These are phyloP conservation scores for Varanus salvator DNA, from an alignment of 2,113 vertebrate genomes.

Conservation along the genomic window DNA sequence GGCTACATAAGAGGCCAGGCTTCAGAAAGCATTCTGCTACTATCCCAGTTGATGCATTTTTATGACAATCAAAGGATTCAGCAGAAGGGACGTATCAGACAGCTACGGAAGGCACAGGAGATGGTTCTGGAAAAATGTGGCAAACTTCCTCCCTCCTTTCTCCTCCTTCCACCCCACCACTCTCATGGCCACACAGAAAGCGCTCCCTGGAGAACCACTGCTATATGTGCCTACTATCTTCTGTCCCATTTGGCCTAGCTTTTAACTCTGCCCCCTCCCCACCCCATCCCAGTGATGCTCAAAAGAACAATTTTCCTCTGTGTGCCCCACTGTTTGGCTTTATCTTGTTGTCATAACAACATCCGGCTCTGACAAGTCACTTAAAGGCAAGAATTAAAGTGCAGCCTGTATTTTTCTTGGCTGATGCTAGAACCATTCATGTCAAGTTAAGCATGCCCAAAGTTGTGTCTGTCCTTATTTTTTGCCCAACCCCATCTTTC, in stretches of 20 bases:
- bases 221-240: neutral
- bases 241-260: neutral
- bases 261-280: neutral
- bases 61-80: neutral
- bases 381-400: neutral
- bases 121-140: neutral
- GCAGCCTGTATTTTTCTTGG: neutral
- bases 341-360: neutral
- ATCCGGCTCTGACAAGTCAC: neutral
- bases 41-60: neutral
- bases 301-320: neutral
- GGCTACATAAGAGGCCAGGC: neutral
- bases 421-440: neutral
- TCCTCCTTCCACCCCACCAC: neutral
- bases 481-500: neutral
- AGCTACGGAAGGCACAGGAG: neutral
- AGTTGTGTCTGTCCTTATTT: neutral
- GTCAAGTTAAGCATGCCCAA: neutral
- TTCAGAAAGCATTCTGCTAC: neutral
- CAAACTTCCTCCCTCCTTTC: neutral
- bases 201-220: too few relatives aligned
- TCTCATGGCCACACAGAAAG: neutral
- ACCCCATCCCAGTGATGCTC: neutral
- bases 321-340: neutral
- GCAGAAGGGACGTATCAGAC: neutral